These are phyloP conservation scores for Hyalella azteca DNA, from an alignment of 2,888 invertebrate species.

Conservation along the genomic window DNA sequence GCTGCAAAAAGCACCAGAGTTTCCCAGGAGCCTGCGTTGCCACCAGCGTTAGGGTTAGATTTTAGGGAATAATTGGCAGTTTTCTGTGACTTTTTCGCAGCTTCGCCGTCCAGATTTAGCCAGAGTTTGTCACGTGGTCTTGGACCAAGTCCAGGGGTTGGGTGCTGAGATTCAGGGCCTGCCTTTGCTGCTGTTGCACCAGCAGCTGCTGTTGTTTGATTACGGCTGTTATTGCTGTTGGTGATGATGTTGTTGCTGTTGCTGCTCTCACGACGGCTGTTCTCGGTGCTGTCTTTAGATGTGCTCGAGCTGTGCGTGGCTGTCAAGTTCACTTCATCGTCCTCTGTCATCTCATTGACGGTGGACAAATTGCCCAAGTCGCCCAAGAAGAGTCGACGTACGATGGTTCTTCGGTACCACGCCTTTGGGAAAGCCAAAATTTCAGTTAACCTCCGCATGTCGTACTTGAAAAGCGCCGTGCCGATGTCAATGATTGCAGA, in stretches of 20 bases:
- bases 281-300: conserved; percentile 12
- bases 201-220: conserved; percentile 2
- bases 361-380: conserved; percentile 71
- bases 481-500: conserved; percentile 90
- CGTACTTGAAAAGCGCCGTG: conserved; percentile 95
- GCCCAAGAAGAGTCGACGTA: conserved; percentile 88
- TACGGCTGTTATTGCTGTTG: conserved; percentile 23
- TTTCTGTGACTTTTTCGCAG: conserved; percentile 5
- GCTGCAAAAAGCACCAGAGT: conserved; percentile 94
- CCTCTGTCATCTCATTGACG: conserved; percentile 22
- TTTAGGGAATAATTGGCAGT: conserved; percentile 41
- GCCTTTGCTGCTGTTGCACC: background rate
- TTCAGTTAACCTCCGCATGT: conserved; percentile 95
- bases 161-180: conserved; percentile 23
- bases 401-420: conserved; percentile 95
- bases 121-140: conserved; percentile 52
- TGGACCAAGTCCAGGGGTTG: conserved; percentile 42
- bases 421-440: conserved; percentile 98
- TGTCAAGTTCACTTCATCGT: background rate
- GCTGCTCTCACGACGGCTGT: conserved; percentile 33
- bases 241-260: conserved; percentile 23
- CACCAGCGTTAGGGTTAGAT: conserved; percentile 33
- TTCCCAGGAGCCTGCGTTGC: conserved; percentile 81
- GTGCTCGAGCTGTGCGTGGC: background rate
- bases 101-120: conserved; percentile 52